Conservation (phyloP, 2,797 vertebrate genomes). For the Spheniscus humboldti region DNA sequence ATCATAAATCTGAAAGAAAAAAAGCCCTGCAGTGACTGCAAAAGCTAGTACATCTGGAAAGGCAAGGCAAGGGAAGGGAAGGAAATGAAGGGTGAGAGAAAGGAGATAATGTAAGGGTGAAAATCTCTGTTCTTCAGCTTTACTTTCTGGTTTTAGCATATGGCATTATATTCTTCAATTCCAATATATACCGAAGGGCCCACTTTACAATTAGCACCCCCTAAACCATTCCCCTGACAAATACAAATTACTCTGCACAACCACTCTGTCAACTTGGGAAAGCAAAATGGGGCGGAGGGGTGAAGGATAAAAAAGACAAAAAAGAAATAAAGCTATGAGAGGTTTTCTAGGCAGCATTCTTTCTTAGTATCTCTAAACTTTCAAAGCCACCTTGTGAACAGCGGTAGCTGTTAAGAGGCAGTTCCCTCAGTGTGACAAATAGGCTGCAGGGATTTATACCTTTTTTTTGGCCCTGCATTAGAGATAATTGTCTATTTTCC, state of each 20-base stretch:
- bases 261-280: background rate
- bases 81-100: background rate
- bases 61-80: background rate
- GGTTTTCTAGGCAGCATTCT: background rate
- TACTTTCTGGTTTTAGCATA: background rate
- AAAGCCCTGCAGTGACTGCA: background rate
- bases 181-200: fast-evolving
- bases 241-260: background rate
- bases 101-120: background rate
- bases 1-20: background rate
- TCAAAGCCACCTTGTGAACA: background rate
- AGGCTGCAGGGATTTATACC: background rate
- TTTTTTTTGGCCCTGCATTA: background rate
- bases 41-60: background rate
- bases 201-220: background rate
- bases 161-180: background rate
- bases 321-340: background rate
- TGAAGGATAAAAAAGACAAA: background rate
- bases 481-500: background rate
- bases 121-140: background rate
- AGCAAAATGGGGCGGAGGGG: fast-evolving
- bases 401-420: background rate
- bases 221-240: background rate
- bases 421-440: background rate
- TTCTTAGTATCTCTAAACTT: background rate